Evolutionary conservation across 2,797 vertebrate species (phyloP), one percentile per base, ranked within the genome.

Genomic region (Lophotriccus pileatus): DNA sequence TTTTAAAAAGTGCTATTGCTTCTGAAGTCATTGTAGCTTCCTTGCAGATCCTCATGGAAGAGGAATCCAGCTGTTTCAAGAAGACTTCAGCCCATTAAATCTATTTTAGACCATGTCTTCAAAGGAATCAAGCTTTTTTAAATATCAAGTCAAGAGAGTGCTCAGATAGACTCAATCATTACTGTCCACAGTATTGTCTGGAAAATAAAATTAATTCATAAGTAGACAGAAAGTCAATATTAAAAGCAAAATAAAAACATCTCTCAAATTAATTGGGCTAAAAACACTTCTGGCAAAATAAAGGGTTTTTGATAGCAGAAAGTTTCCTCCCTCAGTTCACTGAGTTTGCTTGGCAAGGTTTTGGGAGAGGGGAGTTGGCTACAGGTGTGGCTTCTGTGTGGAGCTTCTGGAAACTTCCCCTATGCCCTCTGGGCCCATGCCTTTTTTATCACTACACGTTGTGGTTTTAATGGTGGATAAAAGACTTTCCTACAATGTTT

Each of bases 1-100:
- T 7, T 2, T 13, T 8, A 39, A 22, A 30, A 43, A 12, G 4
- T 2, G 1, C 3, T 60, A 4, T 25, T 72, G 46, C 6, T 66
- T 82, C 53, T 47, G 4, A 81, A 74, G 24, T 34, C 19, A 36
- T 6, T 72, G 59, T 4, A 50, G n/a, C 10, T 62, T 82, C 16
- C 50, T 18, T 41, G 22, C 6, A 89, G 89, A 74, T 12, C 14
- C 13, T 63, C 27, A 11, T 23, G 24, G 49, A 80, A 20, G 18
- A 81, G 15, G 6, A 88, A 72, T 22, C 24, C 39, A 72, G 27
- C 11, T 59, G 22, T 43, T 85, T n/a, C 28, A 62, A 32, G 44
- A 78, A 25, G 30, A 47, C 10, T 70, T 74, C 47, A 59, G 34
- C 20, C 14, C 23, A 52, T 88, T 37, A 85, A 37, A 30, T 47